A percentile compares a stretch with the other conserved stretches of the same genome.
phyloP scores from a whole-genome alignment of 2,113 vertebrate genomes.

The Heterochromis multidens region DNA sequence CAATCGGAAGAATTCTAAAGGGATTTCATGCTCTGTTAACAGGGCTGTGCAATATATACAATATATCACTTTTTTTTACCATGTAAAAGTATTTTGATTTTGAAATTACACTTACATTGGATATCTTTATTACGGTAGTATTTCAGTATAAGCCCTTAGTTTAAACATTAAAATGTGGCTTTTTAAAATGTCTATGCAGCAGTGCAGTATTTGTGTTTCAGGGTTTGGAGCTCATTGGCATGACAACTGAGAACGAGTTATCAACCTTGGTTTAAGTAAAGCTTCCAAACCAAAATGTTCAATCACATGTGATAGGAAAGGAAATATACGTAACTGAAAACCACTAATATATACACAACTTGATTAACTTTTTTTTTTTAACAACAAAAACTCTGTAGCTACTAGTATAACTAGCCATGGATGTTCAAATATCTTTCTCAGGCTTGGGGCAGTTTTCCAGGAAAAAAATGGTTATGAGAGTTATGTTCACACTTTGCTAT shows the following conservation, averaged over 20 bases:
- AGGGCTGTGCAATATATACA: not conserved
- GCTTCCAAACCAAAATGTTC: not conserved
- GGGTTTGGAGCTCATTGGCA: not conserved
- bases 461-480: not conserved
- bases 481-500: not conserved
- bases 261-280: not conserved
- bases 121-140: not conserved
- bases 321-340: not conserved
- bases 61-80: not conserved
- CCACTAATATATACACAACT: not conserved
- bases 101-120: not conserved
- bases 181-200: not conserved
- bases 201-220: not conserved
- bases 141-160: not conserved
- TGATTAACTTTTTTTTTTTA: not conserved
- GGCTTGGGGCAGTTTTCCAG: not conserved
- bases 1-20: not conserved
- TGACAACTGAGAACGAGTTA: not conserved
- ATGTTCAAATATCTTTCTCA: not conserved
- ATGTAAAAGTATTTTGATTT: not conserved
- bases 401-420: not conserved
- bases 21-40: slow-evolving; percentile 18
- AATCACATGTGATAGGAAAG: not conserved
- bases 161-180: not conserved
- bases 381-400: not conserved